Base-by-base conservation (phyloP, 2,113 vertebrate species). In the Pogonocichla stellata region DNA sequence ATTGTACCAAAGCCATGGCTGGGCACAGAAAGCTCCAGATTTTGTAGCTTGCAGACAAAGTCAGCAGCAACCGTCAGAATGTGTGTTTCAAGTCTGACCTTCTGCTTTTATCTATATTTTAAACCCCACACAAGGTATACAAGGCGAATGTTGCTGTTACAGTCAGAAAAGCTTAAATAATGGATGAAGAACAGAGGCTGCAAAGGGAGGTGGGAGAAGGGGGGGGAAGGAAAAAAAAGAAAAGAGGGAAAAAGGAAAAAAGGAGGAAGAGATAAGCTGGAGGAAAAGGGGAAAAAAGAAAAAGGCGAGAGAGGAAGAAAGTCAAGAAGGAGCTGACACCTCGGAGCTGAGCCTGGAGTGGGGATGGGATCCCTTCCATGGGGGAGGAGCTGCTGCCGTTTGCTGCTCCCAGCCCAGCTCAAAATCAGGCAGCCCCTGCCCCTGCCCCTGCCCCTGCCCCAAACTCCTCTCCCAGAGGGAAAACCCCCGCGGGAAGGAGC, bases 21-120 rank as follows among this genome's bases (percentile, higher is more conserved):
- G 90, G 90, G 73, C 90, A 86, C 61, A 85, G 79, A 74, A 83
- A 90, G 91, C 90, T 97, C 88, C 82, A 67, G 95, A 97, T 96
- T 97, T 96, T 97, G 97, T 96, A 97, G 96, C 96, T 97, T 56
- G 91, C 96, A 97, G 97, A 97, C 96, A 98, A 97, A 97, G 97
- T 97, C 93, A 96, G 96, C 95, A 97, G 93, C 94, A 97, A 93
- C 95, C 42, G 58, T 95, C 96, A 97, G 94, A 93, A 94, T 95
- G 90, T 50, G 92, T 98, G 98, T 99, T 99, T 99, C 98, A 99
- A 99, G 98, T 98, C 97, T 93, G 93, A 98, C 98, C 98, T 99
- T 98, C 98, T 98, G 98, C 99, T 99, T 99, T 99, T 99, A 99
- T 99, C 99, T 99, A 99, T 99, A 99, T 99, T 99, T 99, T 98